phyloP scores from a whole-genome alignment of 2,797 vertebrate species.

The Hephaestus fuliginosus region DNA sequence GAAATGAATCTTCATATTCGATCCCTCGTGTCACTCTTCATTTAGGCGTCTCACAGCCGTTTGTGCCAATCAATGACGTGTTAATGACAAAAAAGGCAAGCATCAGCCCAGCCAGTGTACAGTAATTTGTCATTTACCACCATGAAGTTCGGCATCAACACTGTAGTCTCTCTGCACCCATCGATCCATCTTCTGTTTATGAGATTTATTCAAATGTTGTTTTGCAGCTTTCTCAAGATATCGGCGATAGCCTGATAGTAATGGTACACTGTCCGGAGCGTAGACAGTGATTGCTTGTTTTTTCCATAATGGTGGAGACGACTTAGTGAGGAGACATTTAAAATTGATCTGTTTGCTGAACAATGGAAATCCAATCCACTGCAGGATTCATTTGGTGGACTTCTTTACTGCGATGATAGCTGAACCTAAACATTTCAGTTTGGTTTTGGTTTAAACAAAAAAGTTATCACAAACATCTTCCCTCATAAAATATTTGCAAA shows the following conservation, averaged over 20 bases:
- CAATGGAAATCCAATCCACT: conserved; percentile 75
- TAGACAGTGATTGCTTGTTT: conserved; percentile 78
- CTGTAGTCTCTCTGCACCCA: conserved; percentile 44
- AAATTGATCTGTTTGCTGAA: conserved; percentile 80
- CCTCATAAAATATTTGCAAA: not conserved
- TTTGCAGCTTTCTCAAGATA: conserved; percentile 62
- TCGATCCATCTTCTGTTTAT: conserved; percentile 54
- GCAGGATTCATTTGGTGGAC: conserved; percentile 60
- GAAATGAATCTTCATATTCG: conserved; percentile 61
- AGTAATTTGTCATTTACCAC: conserved; percentile 68
- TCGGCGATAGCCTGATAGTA: conserved; percentile 49
- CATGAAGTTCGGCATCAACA: conserved; percentile 68
- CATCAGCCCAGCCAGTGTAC: conserved; percentile 54
- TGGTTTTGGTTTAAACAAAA: not conserved
- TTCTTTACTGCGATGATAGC: conserved; percentile 52
- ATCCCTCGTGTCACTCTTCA: conserved; percentile 72
- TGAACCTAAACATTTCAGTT: conserved; percentile 42
- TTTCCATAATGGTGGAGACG: conserved; percentile 64
- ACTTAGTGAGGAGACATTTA: conserved; percentile 75
- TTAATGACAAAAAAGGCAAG: conserved; percentile 72
- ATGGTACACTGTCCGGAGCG: conserved; percentile 59
- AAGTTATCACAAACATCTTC: not conserved
- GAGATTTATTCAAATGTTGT: conserved; percentile 70
- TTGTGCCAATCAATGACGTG: conserved; percentile 74
- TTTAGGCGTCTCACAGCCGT: conserved; percentile 56